phyloP scores from a whole-genome alignment of 2,113 vertebrate genomes.

The Bubo bubo region DNA sequence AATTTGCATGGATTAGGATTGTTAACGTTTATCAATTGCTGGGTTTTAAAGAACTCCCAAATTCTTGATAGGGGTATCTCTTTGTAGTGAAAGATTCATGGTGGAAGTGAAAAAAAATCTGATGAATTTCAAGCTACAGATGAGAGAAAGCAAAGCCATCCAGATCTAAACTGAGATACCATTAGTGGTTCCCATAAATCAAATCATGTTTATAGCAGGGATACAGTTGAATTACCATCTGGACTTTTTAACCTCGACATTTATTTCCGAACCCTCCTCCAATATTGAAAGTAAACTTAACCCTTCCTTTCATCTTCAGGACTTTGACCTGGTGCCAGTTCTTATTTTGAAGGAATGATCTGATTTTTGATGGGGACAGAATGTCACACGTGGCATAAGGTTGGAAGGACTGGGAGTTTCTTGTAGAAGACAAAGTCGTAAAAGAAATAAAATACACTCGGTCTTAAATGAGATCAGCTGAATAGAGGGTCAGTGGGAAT shows the following conservation, averaged over 20 bases:
- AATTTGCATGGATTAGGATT: conserved; percentile 84
- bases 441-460: conserved; percentile 70
- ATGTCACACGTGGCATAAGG: conserved; percentile 50
- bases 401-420: conserved; percentile 47
- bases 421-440: conserved; percentile 48
- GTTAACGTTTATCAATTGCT: conserved; percentile 82
- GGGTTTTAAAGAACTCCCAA: conserved; percentile 81
- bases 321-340: conserved; percentile 65
- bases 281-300: conserved; percentile 81
- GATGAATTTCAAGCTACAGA: conserved; percentile 84
- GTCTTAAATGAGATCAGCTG: conserved; percentile 54
- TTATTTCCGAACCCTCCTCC: conserved; percentile 80
- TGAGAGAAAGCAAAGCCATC: conserved; percentile 81
- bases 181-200: conserved; percentile 86
- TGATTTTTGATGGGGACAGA: conserved; percentile 66
- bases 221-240: conserved; percentile 87
- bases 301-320: conserved; percentile 80
- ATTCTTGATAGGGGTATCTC: conserved; percentile 79
- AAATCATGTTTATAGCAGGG: conserved; percentile 83
- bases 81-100: conserved; percentile 88
- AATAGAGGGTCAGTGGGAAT: conserved; percentile 53
- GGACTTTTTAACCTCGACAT: conserved; percentile 88
- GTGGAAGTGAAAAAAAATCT: conserved; percentile 77
- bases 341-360: conserved; percentile 66
- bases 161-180: conserved; percentile 85